A percentile compares a stretch with the other conserved stretches of the same genome.
These are phyloP conservation scores for Clarias macrocephalus DNA, from an alignment of 2,113 vertebrate species.

Conservation along the genomic window DNA sequence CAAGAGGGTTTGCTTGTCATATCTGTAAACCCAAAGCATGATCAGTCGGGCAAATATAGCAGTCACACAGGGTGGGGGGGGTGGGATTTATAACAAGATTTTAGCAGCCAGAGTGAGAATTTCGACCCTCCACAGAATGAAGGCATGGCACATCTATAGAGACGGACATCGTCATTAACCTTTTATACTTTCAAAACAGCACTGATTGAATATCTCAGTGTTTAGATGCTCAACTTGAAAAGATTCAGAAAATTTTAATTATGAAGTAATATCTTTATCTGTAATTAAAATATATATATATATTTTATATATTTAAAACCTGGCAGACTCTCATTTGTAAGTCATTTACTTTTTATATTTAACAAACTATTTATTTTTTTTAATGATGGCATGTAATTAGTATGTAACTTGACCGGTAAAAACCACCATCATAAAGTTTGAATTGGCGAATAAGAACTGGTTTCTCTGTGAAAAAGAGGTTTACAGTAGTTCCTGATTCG, in stretches of 20 bases:
- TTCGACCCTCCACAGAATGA: conserved; percentile 3
- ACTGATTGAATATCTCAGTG: background rate
- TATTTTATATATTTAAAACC: too few species aligned
- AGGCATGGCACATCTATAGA: background rate
- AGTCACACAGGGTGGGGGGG: background rate
- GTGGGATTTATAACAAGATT: background rate
- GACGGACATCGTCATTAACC: background rate
- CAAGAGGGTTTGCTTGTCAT: background rate
- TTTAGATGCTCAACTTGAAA: background rate
- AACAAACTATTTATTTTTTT: too few species aligned
- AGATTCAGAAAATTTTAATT: too few species aligned
- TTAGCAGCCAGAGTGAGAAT: background rate
- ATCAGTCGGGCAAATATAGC: background rate
- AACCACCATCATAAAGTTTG: background rate
- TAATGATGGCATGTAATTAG: too few species aligned
- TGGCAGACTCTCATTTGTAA: too few species aligned
- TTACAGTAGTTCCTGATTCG: background rate
- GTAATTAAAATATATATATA: too few species aligned
- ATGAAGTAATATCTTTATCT: too few species aligned
- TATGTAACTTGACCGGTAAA: background rate
- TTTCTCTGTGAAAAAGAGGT: background rate
- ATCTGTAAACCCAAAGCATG: background rate
- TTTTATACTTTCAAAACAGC: background rate
- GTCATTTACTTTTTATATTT: too few species aligned
- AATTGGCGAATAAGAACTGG: background rate